A percentile compares a stretch with the other conserved stretches of the same genome.
phyloP scores from a whole-genome alignment of 2,888 invertebrate species.

The Hermaeophaga mercurialis region DNA sequence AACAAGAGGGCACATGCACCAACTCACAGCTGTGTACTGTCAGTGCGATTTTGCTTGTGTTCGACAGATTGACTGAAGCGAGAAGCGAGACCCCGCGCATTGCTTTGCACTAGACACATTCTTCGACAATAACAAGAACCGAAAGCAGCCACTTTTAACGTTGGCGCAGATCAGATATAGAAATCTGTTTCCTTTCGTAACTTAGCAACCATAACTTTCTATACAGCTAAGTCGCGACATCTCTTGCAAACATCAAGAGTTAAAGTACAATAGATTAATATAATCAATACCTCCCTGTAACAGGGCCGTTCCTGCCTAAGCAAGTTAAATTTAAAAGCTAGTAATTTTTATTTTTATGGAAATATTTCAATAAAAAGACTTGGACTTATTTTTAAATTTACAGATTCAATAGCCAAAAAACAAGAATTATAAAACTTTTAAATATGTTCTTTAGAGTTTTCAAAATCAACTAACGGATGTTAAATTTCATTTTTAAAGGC shows the following conservation, averaged over 20 bases:
- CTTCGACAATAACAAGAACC: conserved; percentile 20
- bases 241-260: not conserved
- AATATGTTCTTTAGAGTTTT: too few relatives aligned
- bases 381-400: too few relatives aligned
- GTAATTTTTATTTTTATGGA: too few relatives aligned
- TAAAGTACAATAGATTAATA: not conserved
- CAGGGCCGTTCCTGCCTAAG: too few relatives aligned
- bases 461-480: too few relatives aligned
- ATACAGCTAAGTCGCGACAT: not conserved
- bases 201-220: not conserved
- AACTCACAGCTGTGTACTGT: conserved; percentile 39
- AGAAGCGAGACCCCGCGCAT: conserved; percentile 10
- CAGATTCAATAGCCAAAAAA: too few relatives aligned
- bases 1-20: conserved; percentile 32
- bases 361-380: too few relatives aligned
- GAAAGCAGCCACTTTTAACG: not conserved
- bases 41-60: conserved; percentile 16
- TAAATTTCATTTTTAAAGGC: too few relatives aligned
- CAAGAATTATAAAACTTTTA: too few relatives aligned
- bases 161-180: not conserved
- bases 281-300: too few relatives aligned
- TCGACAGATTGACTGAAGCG: conserved; percentile 16
- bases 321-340: too few relatives aligned
- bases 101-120: not conserved
- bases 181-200: not conserved